Conservation (phyloP, 2,797 vertebrate species). For the Sphenodon punctatus region DNA sequence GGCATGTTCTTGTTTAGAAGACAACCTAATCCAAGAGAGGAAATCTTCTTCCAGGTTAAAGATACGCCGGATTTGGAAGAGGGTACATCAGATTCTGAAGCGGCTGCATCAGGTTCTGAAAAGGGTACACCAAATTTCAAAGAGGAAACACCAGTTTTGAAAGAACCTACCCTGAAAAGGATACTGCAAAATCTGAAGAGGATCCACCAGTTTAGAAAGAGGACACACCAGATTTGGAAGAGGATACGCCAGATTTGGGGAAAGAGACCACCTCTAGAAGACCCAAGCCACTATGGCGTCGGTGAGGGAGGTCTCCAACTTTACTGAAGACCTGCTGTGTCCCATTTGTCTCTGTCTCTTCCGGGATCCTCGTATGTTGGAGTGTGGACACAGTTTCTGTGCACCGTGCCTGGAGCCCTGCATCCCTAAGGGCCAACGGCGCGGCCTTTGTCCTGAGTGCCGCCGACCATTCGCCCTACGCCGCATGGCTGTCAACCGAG, state of each 20-base stretch:
- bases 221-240: not conserved
- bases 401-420: constrained; percentile 19
- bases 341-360: constrained; percentile 45
- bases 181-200: no score
- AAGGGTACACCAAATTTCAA: no score
- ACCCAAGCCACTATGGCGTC: not conserved
- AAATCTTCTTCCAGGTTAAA: no score
- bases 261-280: no score
- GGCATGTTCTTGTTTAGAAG: no score
- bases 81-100: no score
- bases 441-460: constrained; percentile 24
- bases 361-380: constrained; percentile 31
- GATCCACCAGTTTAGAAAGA: no score
- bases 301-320: not conserved
- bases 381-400: constrained; percentile 51
- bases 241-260: no score
- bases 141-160: no score
- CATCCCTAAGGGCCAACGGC: not conserved
- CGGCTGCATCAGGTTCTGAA: no score
- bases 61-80: not conserved
- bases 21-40: no score
- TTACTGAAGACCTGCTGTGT: constrained; percentile 42
- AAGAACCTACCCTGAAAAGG: no score
- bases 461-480: not conserved
- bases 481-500: constrained; percentile 15